phyloP scores from a whole-genome alignment of 2,888 invertebrate species.

The Andrena dorsata region DNA sequence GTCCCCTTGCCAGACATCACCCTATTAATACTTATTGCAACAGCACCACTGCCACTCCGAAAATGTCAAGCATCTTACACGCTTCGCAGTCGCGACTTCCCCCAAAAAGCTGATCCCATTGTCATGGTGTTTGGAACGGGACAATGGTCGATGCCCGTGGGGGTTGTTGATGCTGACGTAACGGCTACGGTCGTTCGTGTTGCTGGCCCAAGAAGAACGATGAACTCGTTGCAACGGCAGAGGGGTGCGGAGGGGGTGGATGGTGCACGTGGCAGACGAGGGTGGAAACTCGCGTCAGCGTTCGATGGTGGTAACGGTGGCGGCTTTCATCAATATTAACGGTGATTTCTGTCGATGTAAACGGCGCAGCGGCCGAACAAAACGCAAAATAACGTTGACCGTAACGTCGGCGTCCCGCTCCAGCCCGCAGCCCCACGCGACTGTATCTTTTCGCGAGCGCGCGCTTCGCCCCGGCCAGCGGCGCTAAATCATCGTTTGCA shows the following conservation, averaged over 20 bases:
- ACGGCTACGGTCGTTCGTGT: conserved; percentile 5
- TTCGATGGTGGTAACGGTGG: conserved; percentile 40
- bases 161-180: conserved; percentile 2
- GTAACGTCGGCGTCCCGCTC: conserved; percentile 30
- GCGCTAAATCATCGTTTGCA: conserved; percentile 68
- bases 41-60: neutral
- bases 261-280: neutral
- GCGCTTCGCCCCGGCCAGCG: neutral
- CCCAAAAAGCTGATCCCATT: neutral
- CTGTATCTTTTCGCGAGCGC: conserved; percentile 37
- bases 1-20: too few relatives aligned
- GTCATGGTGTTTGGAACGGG: neutral
- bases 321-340: conserved; percentile 74
- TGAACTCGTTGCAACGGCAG: conserved; percentile 2
- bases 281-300: conserved; percentile 48
- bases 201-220: conserved; percentile 23
- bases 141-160: neutral
- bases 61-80: neutral
- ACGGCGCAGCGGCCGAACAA: conserved; percentile 54
- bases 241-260: neutral
- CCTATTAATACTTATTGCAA: too few relatives aligned
- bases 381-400: conserved; percentile 68
- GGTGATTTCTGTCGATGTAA: conserved; percentile 59
- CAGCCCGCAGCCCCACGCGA: conserved; percentile 19
- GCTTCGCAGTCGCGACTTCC: neutral